Percentiles rank a stretch among this genome's conserved stretches.
These are phyloP conservation scores for Onychomys arenicola DNA, from an alignment of 2,797 vertebrate genomes.

Conservation along the genomic window DNA sequence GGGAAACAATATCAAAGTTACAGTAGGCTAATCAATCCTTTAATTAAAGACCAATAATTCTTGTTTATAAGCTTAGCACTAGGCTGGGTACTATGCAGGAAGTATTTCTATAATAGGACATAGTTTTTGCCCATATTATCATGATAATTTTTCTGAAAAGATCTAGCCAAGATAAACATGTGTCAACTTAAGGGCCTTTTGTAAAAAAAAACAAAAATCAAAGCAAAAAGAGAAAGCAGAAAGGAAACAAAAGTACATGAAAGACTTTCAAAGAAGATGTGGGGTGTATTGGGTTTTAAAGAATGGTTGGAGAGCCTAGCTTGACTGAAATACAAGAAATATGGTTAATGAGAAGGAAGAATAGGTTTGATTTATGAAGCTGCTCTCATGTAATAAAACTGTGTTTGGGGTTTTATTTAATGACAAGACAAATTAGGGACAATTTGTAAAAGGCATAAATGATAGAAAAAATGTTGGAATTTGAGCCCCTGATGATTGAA, in stretches of 20 bases:
- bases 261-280: slow-evolving; percentile 17
- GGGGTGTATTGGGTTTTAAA: slow-evolving; percentile 18
- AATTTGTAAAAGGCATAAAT: slow-evolving; percentile 32
- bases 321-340: background rate
- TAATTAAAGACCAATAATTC: slow-evolving; percentile 8
- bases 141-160: slow-evolving; percentile 43
- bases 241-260: background rate
- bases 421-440: background rate
- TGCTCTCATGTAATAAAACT: background rate
- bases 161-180: background rate
- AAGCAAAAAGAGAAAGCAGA: background rate
- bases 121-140: background rate
- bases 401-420: background rate
- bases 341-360: background rate
- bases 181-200: background rate
- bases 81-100: background rate
- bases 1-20: slow-evolving; percentile 39
- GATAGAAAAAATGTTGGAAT: slow-evolving; percentile 58
- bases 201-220: slow-evolving; percentile 48
- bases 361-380: slow-evolving; percentile 34
- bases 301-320: background rate
- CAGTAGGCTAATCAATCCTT: background rate
- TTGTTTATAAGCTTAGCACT: slow-evolving; percentile 21
- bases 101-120: background rate
- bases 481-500: slow-evolving; percentile 49